Evolutionary conservation across 2,113 vertebrate species (phyloP), one percentile per base, ranked within the genome.

Genomic region (Erinaceus europaeus): DNA sequence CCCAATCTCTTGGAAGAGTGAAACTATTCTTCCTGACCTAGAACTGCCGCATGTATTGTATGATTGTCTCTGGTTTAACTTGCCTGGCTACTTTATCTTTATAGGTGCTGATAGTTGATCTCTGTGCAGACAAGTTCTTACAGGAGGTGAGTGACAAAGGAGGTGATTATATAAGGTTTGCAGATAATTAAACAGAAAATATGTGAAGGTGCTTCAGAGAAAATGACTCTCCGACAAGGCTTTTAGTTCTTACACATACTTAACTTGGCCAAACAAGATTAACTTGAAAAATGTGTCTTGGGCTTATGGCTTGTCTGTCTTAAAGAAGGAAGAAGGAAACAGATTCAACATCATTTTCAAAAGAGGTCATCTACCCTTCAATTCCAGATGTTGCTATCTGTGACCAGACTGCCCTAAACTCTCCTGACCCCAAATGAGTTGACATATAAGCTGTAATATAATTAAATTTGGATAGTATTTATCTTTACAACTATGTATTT

Each of bases 41-140:
- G 76, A 79, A 83, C n/a, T 7, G 1, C 34, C 27, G 55, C 11
- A 9, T 71, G 9, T 71, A 21, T 85, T 61, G 53, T 91, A 32
- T 74, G 57, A 84, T 75, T 67, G 8, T 89, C 88, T 91, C 85
- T 61, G 50, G 88, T 65, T 87, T 85, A 88, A 94, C 92, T 76
- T 79, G 86, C 62, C 90, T 69, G 52, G 21, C 61, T 90, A 34
- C 81, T n/a, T 96, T 92, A 94, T 95, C 93, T 91, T n/a, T 82
- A 83, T 72, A 99, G 99, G 99, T 99, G 95, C 98, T 99, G 95
- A 98, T 99, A 83, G 99, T 99, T 96, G 98, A 99, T 98, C 98
- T 99, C 91, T 99, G 98, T 93, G 97, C 97, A 48, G 98, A 99
- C 98, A 98, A 96, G 96, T 99, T 99, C 96, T 97, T 99, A 89